Evolutionary conservation across 2,113 vertebrate species (phyloP).

Genomic region (Neofelis nebulosa): DNA sequence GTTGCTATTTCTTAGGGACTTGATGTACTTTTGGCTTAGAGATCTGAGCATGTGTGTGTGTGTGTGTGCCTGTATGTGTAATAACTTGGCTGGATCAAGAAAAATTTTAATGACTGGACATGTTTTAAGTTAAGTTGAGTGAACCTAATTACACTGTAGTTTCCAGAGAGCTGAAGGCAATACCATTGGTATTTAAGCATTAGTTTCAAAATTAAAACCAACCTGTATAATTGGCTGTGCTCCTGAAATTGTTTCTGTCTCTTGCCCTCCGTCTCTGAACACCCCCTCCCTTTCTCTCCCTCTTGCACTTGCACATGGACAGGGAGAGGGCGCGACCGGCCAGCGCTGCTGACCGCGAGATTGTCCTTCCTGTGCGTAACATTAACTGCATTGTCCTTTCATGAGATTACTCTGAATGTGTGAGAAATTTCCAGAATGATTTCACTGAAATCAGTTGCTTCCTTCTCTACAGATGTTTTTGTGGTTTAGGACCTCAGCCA

Average conservation of each 20-base stretch:
- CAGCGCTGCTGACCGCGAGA: neutral
- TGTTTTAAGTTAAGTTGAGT: constrained; percentile 74
- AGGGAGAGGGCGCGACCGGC: neutral
- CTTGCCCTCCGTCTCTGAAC: neutral
- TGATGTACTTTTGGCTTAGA: constrained; percentile 78
- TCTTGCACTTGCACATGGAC: neutral
- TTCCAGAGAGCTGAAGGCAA: constrained; percentile 70
- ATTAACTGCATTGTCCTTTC: constrained; percentile 40
- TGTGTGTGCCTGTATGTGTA: neutral
- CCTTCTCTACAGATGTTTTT: constrained; percentile 71
- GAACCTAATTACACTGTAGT: constrained; percentile 66
- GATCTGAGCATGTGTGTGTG: neutral
- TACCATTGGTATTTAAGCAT: constrained; percentile 30
- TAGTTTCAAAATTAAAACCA: constrained; percentile 30
- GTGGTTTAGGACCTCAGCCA: constrained; percentile 75
- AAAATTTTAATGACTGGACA: constrained; percentile 78
- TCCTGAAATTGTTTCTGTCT: constrained; percentile 54
- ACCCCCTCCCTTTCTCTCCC: neutral
- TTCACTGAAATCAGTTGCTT: constrained; percentile 70
- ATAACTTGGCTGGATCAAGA: constrained; percentile 74
- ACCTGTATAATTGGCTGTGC: constrained; percentile 71
- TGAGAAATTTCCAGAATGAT: constrained; percentile 70
- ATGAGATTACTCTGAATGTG: constrained; percentile 15
- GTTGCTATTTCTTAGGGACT: constrained; percentile 54
- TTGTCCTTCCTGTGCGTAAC: constrained; percentile 27